phyloP scores from a whole-genome alignment of 2,797 vertebrate species.

The Eulemur coronatus region DNA sequence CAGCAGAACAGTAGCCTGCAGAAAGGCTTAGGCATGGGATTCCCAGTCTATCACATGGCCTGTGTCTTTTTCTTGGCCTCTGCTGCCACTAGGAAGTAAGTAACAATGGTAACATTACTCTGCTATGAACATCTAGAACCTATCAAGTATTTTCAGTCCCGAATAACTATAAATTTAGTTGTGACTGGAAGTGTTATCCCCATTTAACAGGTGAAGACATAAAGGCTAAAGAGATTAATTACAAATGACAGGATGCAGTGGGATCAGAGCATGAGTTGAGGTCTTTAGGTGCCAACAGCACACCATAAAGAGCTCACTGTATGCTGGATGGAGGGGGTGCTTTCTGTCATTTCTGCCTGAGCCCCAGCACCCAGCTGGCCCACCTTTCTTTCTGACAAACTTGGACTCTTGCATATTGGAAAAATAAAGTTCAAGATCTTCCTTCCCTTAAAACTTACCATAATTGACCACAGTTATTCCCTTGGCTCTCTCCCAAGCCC shows the following conservation, averaged over 20 bases:
- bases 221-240: not conserved
- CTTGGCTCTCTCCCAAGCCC: not conserved
- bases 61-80: not conserved
- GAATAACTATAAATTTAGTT: not conserved
- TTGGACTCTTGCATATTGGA: not conserved
- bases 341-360: slow-evolving; percentile 18
- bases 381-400: not conserved
- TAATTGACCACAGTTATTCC: not conserved
- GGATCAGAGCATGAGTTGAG: not conserved
- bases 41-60: not conserved
- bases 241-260: not conserved
- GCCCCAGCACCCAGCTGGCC: not conserved
- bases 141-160: not conserved
- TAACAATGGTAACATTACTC: not conserved
- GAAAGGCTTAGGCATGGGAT: not conserved
- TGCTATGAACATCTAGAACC: not conserved
- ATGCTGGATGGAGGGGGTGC: not conserved
- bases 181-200: not conserved
- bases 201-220: not conserved
- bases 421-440: not conserved
- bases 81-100: not conserved
- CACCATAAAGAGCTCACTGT: not conserved
- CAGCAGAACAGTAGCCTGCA: not conserved
- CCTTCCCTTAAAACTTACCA: not conserved
- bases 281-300: not conserved